phyloP scores from a whole-genome alignment of 2,797 vertebrate species.

The Acanthornis magna region DNA sequence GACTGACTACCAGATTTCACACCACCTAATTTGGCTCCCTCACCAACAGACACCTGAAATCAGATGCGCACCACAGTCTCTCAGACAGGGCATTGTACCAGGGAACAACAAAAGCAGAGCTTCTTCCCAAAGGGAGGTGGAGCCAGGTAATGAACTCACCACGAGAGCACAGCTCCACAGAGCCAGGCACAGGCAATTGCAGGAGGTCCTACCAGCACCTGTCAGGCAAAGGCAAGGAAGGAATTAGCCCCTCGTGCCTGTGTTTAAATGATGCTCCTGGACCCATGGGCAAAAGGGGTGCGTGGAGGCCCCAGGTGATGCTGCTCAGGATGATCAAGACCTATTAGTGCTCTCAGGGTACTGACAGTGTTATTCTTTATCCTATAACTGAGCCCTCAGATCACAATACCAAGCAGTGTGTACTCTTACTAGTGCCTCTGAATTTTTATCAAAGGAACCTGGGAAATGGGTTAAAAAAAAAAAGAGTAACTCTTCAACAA shows the following conservation, averaged over 20 bases:
- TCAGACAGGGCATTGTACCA: background rate
- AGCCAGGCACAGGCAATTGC: background rate
- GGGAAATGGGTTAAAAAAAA: background rate
- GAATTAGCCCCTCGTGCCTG: fast-evolving
- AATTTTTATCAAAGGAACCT: constrained; percentile 24
- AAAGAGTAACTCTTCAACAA: background rate
- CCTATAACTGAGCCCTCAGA: background rate
- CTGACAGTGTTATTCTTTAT: background rate
- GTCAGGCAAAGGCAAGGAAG: background rate
- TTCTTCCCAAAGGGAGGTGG: background rate
- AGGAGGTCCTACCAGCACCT: background rate
- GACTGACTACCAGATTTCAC: background rate
- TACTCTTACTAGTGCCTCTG: background rate
- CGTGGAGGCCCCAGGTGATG: background rate
- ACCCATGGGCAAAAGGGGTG: background rate
- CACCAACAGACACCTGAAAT: background rate
- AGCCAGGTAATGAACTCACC: background rate
- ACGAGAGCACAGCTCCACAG: fast-evolving
- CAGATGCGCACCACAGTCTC: background rate
- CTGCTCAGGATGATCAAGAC: background rate
- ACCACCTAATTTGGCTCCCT: background rate
- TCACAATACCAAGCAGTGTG: background rate
- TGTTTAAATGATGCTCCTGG: background rate
- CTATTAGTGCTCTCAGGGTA: background rate
- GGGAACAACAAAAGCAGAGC: background rate